Conservation (phyloP, 1,140 invertebrate species). For the Brachionus paranguensis region DNA sequence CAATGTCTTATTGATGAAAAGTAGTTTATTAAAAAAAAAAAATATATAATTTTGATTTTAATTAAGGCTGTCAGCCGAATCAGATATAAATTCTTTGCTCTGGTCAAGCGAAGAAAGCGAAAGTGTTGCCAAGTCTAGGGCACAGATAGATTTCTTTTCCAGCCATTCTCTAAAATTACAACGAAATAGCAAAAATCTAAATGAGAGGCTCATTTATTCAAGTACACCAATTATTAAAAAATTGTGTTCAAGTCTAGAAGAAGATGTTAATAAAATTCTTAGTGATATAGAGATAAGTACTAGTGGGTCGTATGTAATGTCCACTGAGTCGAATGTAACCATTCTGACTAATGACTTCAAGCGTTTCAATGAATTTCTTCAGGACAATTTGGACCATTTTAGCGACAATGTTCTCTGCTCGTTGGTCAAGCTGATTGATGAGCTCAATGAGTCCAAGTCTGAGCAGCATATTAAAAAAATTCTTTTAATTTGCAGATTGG, state of each 20-base stretch:
- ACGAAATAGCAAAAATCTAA: not conserved
- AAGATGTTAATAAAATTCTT: not conserved
- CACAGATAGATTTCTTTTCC: not conserved
- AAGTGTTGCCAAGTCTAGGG: not conserved
- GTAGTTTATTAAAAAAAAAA: not conserved
- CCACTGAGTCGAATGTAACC: not conserved
- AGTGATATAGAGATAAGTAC: conserved; percentile 17
- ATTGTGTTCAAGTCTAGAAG: not conserved
- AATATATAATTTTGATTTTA: not conserved
- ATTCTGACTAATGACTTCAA: conserved; percentile 7
- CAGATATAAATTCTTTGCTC: not conserved
- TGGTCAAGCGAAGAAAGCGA: not conserved
- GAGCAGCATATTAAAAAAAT: not conserved
- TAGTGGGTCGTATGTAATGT: not conserved
- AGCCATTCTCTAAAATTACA: not conserved
- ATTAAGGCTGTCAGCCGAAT: not conserved
- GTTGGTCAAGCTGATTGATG: not conserved
- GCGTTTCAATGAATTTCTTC: not conserved
- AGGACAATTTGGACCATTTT: conserved; percentile 19
- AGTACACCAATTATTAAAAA: conserved; percentile 18
- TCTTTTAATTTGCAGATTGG: not conserved
- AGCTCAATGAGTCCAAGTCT: not conserved
- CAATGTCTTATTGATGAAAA: not conserved
- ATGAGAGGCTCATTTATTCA: not conserved
- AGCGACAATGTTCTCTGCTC: not conserved